These are phyloP conservation scores for Cygnus olor DNA, from an alignment of 2,797 vertebrate species.

Conservation along the genomic window DNA sequence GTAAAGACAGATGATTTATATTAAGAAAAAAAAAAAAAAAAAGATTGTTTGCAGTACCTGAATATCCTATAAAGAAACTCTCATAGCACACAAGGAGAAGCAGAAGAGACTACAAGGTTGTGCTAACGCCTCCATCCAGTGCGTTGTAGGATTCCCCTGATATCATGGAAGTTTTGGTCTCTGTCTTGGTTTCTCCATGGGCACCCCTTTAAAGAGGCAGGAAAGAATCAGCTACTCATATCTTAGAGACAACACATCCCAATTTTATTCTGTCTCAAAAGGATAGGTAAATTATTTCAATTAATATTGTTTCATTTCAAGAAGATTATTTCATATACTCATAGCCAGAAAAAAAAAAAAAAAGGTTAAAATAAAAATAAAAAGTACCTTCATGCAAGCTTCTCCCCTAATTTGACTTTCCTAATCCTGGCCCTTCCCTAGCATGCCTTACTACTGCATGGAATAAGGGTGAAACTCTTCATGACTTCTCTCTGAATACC, in stretches of 20 bases:
- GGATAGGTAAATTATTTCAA: not conserved
- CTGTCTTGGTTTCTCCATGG: not conserved
- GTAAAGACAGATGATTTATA: slow-evolving; percentile 13
- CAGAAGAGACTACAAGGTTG: not conserved
- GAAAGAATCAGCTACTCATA: not conserved
- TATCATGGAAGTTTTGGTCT: not conserved
- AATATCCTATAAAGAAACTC: not conserved
- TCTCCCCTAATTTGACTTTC: not conserved
- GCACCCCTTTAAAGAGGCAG: not conserved
- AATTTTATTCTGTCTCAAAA: not conserved
- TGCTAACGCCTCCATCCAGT: not conserved
- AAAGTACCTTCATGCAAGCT: not conserved
- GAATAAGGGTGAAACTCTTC: not conserved
- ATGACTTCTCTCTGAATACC: not conserved
- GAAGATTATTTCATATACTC: not conserved
- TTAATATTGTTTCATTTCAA: not conserved
- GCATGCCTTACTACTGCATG: not conserved
- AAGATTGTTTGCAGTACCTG: not conserved
- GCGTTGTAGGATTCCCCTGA: not conserved
- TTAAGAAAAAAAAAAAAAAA: not conserved
- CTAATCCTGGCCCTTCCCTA: not conserved
- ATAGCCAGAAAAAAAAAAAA: not conserved
- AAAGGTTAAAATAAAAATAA: not conserved
- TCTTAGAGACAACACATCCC: not conserved
- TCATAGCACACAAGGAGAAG: not conserved